These are phyloP conservation scores for Ceratina australensis DNA, from an alignment of 1,140 invertebrate genomes.

Conservation along the genomic window DNA sequence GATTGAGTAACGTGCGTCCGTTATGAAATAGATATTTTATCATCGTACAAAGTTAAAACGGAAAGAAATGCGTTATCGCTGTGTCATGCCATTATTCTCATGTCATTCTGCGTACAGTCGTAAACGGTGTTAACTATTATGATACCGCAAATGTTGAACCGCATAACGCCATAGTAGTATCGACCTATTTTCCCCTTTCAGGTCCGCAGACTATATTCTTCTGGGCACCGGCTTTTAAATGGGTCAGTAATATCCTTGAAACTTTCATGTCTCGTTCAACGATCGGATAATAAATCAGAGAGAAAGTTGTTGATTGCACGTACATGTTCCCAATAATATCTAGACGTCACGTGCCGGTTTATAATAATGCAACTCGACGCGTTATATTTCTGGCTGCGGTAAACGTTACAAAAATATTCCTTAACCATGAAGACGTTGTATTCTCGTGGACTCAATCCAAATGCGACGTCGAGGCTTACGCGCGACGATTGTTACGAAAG, in stretches of 20 bases:
- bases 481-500: constrained; percentile 5
- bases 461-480: background rate
- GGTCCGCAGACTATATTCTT: constrained; percentile 98
- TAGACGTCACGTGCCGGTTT: constrained; percentile 1
- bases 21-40: background rate
- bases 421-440: background rate
- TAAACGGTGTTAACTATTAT: background rate
- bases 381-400: constrained; percentile 18
- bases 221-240: constrained; percentile 97
- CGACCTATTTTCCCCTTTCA: constrained; percentile 77
- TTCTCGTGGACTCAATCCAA: constrained; percentile 28
- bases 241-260: constrained; percentile 84
- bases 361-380: background rate
- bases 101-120: background rate
- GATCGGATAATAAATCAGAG: background rate
- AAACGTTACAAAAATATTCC: constrained; percentile 47
- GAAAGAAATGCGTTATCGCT: background rate
- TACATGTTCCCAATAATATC: background rate
- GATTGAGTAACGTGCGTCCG: background rate
- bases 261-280: background rate
- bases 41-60: background rate
- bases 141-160: background rate
- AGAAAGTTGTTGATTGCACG: background rate
- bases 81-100: no score
- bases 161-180: constrained; percentile 18